phyloP scores from a whole-genome alignment of 1,140 invertebrate genomes.

The Ceratosolen fusciceps region DNA sequence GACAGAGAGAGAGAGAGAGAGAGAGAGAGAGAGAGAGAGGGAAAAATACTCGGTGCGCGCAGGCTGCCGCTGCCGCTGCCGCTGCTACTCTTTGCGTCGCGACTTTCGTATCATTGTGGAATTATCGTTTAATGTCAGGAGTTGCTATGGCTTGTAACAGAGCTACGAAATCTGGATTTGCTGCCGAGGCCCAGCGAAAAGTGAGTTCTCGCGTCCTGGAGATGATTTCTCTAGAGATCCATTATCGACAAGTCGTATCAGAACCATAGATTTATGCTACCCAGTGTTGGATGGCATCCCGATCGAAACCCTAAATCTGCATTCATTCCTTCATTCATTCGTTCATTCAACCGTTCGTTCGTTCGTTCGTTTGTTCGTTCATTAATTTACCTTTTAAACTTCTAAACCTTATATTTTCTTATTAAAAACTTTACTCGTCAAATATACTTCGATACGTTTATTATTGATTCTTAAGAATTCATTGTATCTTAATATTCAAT shows the following conservation, averaged over 20 bases:
- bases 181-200: constrained; percentile 92
- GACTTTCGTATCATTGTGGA: constrained; percentile 49
- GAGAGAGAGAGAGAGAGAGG: not conserved
- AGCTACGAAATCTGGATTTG: constrained; percentile 94
- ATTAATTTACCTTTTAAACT: too few species aligned
- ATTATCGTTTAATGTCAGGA: not conserved
- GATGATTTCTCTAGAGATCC: not conserved
- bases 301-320: not conserved
- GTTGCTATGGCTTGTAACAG: constrained; percentile 85
- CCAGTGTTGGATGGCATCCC: not conserved
- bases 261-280: not conserved
- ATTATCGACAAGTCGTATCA: not conserved
- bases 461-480: too few species aligned
- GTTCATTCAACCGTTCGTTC: too few species aligned
- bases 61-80: not conserved
- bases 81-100: not conserved
- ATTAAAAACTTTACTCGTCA: too few species aligned
- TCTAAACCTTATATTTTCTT: too few species aligned
- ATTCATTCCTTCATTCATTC: too few species aligned
- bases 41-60: not conserved
- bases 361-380: too few species aligned
- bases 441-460: too few species aligned
- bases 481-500: too few species aligned
- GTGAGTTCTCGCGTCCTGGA: constrained; percentile 71
- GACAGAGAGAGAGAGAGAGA: not conserved